Evolutionary conservation across 30 jellyfish, hydroid and myxozoan genomes (phyloP).

Genomic region (Cassiopea xamachana): DNA sequence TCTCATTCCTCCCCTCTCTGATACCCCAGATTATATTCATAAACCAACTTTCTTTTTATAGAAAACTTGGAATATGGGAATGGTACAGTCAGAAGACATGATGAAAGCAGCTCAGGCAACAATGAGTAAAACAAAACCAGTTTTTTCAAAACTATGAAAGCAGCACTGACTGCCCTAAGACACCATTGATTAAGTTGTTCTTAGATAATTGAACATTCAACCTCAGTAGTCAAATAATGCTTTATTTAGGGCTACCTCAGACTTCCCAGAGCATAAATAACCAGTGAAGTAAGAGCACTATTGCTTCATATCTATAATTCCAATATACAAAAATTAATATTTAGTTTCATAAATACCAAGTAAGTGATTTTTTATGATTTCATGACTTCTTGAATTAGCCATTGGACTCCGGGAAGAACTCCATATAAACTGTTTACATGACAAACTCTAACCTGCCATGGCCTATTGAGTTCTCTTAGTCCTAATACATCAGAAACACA

Average conservation of each 20-base stretch:
- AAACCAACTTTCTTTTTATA: neutral
- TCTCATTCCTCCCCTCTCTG: too few species aligned
- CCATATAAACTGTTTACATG: conserved; percentile 85
- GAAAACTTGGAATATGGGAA: conserved; percentile 92
- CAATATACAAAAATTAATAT: too few species aligned
- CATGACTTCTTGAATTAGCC: conserved; percentile 85
- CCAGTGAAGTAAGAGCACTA: too few species aligned
- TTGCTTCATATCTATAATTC: too few species aligned
- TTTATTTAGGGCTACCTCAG: too few species aligned
- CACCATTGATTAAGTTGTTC: too few species aligned
- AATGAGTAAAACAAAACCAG: conserved; percentile 77
- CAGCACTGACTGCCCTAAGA: neutral
- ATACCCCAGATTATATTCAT: too few species aligned
- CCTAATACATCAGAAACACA: conserved; percentile 77
- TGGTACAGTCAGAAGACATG: conserved; percentile 84
- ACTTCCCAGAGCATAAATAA: too few species aligned
- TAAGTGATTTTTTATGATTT: neutral
- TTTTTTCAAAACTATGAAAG: conserved; percentile 75
- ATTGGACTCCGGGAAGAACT: conserved; percentile 83
- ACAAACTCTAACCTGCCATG: conserved; percentile 96
- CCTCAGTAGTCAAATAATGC: too few species aligned
- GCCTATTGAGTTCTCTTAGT: conserved; percentile 73
- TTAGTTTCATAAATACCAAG: neutral
- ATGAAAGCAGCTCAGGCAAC: conserved; percentile 87
- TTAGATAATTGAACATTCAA: too few species aligned